Base-by-base conservation (phyloP, 2,113 vertebrate genomes). In the Dasyprocta punctata region DNA sequence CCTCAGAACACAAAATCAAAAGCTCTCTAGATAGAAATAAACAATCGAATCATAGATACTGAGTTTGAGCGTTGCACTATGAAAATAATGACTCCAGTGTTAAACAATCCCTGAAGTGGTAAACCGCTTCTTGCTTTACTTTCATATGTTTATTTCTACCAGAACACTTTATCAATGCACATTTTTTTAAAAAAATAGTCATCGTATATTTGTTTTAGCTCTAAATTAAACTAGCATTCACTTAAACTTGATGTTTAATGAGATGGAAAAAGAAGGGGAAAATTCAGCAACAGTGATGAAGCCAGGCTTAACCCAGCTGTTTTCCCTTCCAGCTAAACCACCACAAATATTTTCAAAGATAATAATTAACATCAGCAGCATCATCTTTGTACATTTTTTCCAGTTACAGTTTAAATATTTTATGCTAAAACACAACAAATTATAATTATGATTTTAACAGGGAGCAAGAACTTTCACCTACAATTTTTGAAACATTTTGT, bases 401-500 rank as follows among this genome's bases (percentile, higher is more conserved):
- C 63, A 26, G 28, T 73, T 17, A 67, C 4, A 33, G 73, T 92
- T n/a, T 0, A n/a, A 56, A 80, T 1, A 20, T 52, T 38, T 54
- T 52, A 36, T 36, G 3, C 49, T 54, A 20, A 80, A 36, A 80
- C 13, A 33, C 7, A 80, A 36, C 28, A 52, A 49, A 78, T 33
- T 52, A 17, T 49, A 52, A 54, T 52, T 47, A 52, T 52, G 47
- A 60, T 81, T 96, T n/a, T 80, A 97, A 93, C 89, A 92, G 96
- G 98, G 83, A 98, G 89, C 94, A 96, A 94, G 7, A 94, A 94
- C 83, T 96, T 97, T 96, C 88, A 97, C 84, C 92, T 95, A 91
- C 83, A 96, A 90, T 96, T 98, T 98, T 97, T 97, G 97, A 97
- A 94, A 97, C 41, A 93, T 95, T 97, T 93, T 98, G 97, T 96